Evolutionary conservation across 2,797 vertebrate genomes (phyloP).

Genomic region (Geotrypetes seraphini): DNA sequence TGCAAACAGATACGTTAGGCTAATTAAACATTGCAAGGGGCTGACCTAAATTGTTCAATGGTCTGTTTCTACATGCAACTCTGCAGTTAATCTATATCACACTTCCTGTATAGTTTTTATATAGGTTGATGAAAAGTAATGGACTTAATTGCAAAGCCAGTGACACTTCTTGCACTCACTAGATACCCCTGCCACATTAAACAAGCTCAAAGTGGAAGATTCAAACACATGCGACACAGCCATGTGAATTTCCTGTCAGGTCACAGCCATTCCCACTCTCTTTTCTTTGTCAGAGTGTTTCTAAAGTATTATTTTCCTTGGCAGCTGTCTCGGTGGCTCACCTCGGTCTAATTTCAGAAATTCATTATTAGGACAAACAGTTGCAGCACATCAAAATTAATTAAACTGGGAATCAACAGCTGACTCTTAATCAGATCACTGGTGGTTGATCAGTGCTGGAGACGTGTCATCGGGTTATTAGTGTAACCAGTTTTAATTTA

Average conservation of each 20-base stretch:
- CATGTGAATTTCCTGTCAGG: conserved; percentile 53
- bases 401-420: conserved; percentile 89
- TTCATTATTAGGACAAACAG: conserved; percentile 96
- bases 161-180: conserved; percentile 31
- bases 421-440: conserved; percentile 84
- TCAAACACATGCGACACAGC: conserved; percentile 49
- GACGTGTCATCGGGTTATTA: conserved; percentile 53
- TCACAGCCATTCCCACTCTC: conserved; percentile 46
- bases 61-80: conserved; percentile 53
- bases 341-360: conserved; percentile 84
- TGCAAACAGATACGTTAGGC: conserved; percentile 71
- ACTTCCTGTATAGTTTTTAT: conserved; percentile 47
- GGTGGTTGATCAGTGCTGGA: conserved; percentile 69
- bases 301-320: conserved; percentile 60
- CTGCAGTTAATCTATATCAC: conserved; percentile 54
- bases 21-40: conserved; percentile 67
- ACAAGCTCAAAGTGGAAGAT: conserved; percentile 45
- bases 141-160: conserved; percentile 48
- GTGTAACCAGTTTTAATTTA: conserved; percentile 31
- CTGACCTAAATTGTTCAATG: conserved; percentile 67
- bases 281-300: conserved; percentile 38
- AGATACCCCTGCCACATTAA: conserved; percentile 48
- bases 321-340: conserved; percentile 82
- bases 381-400: conserved; percentile 91
- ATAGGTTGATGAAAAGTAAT: conserved; percentile 51